Percentiles rank a stretch among this genome's conserved stretches.
Conservation (phyloP, 2,113 vertebrate species). For the Ascaphus truei region DNA sequence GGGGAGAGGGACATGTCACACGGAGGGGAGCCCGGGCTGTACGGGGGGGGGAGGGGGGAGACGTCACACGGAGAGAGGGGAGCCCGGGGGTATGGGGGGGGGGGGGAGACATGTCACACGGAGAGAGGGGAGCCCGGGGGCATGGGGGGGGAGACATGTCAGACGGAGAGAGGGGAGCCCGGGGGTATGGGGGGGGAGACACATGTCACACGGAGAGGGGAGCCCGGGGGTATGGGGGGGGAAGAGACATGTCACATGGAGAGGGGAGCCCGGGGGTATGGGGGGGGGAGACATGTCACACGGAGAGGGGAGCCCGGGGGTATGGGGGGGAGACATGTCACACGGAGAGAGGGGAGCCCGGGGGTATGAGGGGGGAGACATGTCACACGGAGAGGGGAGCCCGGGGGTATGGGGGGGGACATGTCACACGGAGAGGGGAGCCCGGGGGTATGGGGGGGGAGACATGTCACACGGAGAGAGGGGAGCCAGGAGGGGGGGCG, state of each 20-base stretch:
- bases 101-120: neutral
- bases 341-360: neutral
- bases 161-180: neutral
- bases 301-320: neutral
- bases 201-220: too few species aligned
- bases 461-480: too few species aligned
- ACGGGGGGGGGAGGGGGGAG: too few species aligned
- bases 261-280: neutral
- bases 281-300: too few species aligned
- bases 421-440: constrained; percentile 4
- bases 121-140: neutral
- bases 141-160: too few species aligned
- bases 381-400: too few species aligned
- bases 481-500: too few species aligned
- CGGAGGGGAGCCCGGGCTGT: too few species aligned
- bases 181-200: neutral
- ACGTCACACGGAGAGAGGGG: neutral
- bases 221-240: neutral
- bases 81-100: neutral
- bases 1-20: too few species aligned
- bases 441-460: neutral
- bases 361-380: neutral
- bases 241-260: too few species aligned
- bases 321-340: too few species aligned
- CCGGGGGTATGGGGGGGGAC: too few species aligned